These are phyloP conservation scores for Babyrousa celebensis DNA, from an alignment of 2,797 vertebrate genomes.

Conservation along the genomic window DNA sequence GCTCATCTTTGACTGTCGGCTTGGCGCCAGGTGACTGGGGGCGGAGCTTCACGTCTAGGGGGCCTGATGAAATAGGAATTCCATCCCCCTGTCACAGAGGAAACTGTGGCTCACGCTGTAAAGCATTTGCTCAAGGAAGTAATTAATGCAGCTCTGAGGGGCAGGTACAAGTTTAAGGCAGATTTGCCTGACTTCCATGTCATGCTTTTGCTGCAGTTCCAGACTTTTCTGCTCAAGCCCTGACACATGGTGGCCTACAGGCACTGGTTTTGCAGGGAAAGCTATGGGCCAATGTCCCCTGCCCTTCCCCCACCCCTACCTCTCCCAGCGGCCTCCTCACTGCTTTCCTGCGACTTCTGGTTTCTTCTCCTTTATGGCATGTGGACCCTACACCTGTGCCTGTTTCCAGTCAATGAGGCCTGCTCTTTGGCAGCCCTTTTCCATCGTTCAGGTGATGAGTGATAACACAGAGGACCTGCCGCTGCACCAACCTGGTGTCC, in stretches of 20 bases:
- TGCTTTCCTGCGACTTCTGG: background rate
- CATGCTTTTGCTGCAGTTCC: background rate
- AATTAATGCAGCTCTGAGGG: background rate
- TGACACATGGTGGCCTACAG: background rate
- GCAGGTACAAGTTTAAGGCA: background rate
- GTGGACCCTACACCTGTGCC: background rate
- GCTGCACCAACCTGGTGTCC: no score
- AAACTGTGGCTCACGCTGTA: background rate
- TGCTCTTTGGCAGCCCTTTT: background rate
- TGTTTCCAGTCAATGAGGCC: background rate
- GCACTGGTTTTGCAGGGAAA: background rate
- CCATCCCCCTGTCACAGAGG: background rate
- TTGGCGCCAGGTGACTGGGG: no score
- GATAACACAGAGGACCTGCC: background rate
- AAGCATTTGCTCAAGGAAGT: background rate
- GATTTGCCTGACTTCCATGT: background rate
- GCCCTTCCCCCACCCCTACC: accelerated
- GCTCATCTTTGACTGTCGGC: background rate
- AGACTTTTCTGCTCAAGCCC: background rate
- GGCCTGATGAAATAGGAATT: background rate
- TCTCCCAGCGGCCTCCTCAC: background rate
- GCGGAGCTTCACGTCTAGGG: background rate
- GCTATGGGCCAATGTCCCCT: accelerated
- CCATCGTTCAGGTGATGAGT: background rate
- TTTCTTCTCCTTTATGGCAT: background rate